Conservation (phyloP, 2,797 vertebrate species). For the Tadarida brasiliensis region DNA sequence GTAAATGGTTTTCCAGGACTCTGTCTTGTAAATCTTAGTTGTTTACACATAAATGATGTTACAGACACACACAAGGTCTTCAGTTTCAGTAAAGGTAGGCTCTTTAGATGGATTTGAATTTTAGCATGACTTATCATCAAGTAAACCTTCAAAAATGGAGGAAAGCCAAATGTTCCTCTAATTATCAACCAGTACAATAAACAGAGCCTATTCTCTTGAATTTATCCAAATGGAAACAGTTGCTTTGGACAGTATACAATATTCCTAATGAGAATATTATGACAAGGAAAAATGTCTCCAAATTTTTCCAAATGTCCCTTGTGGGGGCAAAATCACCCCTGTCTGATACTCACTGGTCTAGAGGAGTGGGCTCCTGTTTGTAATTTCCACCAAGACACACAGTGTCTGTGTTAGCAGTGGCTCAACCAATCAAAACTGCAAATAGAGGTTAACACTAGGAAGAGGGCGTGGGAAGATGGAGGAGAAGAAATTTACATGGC, state of each 20-base stretch:
- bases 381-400: background rate
- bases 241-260: background rate
- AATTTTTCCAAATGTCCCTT: background rate
- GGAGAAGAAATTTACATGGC: background rate
- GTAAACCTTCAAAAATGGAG: constrained; percentile 20
- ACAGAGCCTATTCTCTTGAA: constrained; percentile 9
- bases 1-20: constrained; percentile 26
- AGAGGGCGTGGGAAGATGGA: background rate
- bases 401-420: background rate
- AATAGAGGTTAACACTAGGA: background rate
- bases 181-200: background rate
- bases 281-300: background rate
- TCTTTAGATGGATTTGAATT: background rate
- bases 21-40: background rate
- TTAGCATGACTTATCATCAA: constrained; percentile 23
- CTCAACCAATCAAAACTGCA: constrained; percentile 3
- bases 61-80: background rate
- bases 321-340: background rate
- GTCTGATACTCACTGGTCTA: background rate
- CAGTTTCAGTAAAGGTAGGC: background rate
- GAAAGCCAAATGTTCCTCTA: background rate
- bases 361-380: background rate
- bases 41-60: constrained; percentile 31
- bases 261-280: background rate
- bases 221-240: background rate